These are phyloP conservation scores for Hydrozoanthus gracilis DNA, from an alignment of 92 coral and sea anemone genomes.

Conservation along the genomic window DNA sequence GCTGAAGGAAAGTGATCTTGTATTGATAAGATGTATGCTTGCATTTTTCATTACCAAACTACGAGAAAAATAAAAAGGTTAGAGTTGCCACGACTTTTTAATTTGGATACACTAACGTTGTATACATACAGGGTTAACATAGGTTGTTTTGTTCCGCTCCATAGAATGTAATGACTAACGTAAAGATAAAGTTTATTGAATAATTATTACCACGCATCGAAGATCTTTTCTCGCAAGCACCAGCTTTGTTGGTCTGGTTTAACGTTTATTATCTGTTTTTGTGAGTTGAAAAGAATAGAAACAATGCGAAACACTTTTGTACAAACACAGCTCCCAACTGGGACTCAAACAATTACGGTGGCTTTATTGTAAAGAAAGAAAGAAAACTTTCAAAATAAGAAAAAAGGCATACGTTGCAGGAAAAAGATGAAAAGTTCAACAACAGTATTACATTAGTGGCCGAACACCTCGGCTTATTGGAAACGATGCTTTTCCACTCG, in stretches of 20 bases:
- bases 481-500: constrained; percentile 10
- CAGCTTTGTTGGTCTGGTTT: constrained; percentile 24
- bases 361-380: constrained; percentile 24
- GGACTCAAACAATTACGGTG: constrained; percentile 8
- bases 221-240: constrained; percentile 23
- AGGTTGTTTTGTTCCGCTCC: background rate
- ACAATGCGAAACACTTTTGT: constrained; percentile 18
- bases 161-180: background rate
- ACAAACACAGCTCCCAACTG: constrained; percentile 39
- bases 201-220: constrained; percentile 27
- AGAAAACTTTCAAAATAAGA: constrained; percentile 11
- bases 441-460: constrained; percentile 3
- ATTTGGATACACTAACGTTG: no score
- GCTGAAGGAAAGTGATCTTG: background rate
- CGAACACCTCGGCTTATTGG: background rate
- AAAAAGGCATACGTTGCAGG: background rate
- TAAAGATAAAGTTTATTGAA: constrained; percentile 20
- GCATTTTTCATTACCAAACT: constrained; percentile 1
- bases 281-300: constrained; percentile 30
- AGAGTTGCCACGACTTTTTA: background rate
- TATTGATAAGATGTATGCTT: constrained; percentile 2
- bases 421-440: background rate
- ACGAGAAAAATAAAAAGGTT: background rate
- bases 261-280: constrained; percentile 36
- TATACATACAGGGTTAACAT: background rate